phyloP scores from a whole-genome alignment of 1,140 invertebrate genomes.

The Battus philenor region DNA sequence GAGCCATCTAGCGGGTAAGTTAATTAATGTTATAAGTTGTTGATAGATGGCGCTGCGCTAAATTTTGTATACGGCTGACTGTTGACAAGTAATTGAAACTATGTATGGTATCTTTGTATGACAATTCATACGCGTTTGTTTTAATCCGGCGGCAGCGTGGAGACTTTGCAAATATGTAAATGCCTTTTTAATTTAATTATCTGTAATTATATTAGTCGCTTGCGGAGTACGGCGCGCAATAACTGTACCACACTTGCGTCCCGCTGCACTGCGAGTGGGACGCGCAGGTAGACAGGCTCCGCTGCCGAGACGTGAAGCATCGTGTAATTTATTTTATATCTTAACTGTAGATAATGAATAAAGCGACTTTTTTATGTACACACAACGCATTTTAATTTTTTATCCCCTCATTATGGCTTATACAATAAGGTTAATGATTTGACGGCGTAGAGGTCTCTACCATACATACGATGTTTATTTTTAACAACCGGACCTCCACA shows the following conservation, averaged over 20 bases:
- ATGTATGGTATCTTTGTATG: constrained; percentile 9
- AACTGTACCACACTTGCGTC: constrained; percentile 5
- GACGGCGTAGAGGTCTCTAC: not conserved
- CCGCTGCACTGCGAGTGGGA: constrained; percentile 30
- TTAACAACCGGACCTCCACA: too few species aligned
- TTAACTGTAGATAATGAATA: constrained; percentile 73
- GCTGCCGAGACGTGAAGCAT: constrained; percentile 49
- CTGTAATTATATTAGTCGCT: constrained; percentile 12
- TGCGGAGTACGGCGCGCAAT: constrained; percentile 3
- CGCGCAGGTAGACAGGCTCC: constrained; percentile 50
- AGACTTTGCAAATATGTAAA: constrained; percentile 11
- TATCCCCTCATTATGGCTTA: not conserved
- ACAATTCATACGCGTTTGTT: constrained; percentile 7
- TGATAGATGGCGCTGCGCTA: constrained; percentile 19
- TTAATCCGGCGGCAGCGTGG: not conserved
- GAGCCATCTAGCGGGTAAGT: constrained; percentile 19
- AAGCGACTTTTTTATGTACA: constrained; percentile 72
- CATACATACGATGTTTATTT: too few species aligned
- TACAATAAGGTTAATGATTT: not conserved
- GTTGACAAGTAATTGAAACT: constrained; percentile 15
- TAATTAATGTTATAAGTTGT: constrained; percentile 14
- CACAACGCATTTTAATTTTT: constrained; percentile 26
- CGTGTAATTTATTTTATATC: constrained; percentile 75
- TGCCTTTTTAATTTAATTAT: constrained; percentile 7
- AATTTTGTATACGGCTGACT: constrained; percentile 9